A percentile compares a stretch with the other conserved stretches of the same genome.
These are phyloP conservation scores for Ametastegia equiseti DNA, from an alignment of 2,888 invertebrate species.

Conservation along the genomic window DNA sequence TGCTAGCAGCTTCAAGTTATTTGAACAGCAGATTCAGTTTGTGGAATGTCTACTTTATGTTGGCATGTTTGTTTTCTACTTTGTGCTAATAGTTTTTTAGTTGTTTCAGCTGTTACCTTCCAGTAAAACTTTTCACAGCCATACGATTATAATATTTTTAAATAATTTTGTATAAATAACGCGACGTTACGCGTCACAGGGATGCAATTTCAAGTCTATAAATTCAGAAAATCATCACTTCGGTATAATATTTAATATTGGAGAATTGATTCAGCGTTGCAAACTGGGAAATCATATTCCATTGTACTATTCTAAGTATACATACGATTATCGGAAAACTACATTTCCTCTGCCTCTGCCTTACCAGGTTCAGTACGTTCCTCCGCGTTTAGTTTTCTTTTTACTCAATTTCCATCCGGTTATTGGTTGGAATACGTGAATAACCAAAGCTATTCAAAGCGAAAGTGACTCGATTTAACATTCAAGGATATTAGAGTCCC, in stretches of 20 bases:
- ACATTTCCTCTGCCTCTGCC: not conserved
- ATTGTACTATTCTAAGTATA: not conserved
- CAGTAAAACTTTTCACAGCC: not conserved
- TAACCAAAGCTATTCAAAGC: not conserved
- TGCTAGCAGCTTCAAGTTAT: not conserved
- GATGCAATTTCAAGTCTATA: not conserved
- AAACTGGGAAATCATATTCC: not conserved
- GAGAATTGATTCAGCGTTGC: not conserved
- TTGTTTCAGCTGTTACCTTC: not conserved
- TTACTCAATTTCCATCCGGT: not conserved
- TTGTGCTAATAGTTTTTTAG: not conserved
- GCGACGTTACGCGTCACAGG: not conserved
- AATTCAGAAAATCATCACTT: not conserved
- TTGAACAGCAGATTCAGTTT: not conserved
- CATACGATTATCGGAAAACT: slow-evolving; percentile 2
- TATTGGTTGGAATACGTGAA: not conserved
- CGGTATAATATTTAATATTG: not conserved
- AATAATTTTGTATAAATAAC: not conserved
- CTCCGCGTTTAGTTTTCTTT: not conserved
- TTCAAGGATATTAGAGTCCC: slow-evolving; percentile 3
- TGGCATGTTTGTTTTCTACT: not conserved
- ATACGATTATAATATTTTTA: not conserved
- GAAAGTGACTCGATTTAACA: slow-evolving; percentile 19
- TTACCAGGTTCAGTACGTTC: not conserved
- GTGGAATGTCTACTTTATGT: not conserved